Conservation (phyloP, 2,888 invertebrate genomes). For the Anaspis maculata region DNA sequence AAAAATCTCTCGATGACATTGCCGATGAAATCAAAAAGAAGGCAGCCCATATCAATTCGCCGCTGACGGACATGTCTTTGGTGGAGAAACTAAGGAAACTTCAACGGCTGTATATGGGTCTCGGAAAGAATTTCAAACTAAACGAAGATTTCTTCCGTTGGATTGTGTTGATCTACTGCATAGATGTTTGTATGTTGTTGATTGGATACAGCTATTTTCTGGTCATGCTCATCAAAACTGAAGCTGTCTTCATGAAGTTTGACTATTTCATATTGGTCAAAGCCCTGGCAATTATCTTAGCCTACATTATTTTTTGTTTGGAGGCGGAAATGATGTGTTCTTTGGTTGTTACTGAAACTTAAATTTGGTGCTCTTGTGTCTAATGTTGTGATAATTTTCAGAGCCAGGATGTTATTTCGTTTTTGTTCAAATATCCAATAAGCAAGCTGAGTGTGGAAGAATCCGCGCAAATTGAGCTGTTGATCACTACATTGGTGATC, state of each 20-base stretch:
- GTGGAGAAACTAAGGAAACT: slow-evolving; percentile 5
- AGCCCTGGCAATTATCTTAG: slow-evolving; percentile 3
- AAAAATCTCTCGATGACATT: slow-evolving; percentile 3
- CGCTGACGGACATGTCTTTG: neutral
- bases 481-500: slow-evolving; percentile 3
- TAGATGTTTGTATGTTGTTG: slow-evolving; percentile 5
- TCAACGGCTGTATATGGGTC: slow-evolving; percentile 6
- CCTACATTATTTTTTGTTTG: slow-evolving; percentile 3
- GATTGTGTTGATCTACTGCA: slow-evolving; percentile 1
- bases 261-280: slow-evolving; percentile 5
- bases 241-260: slow-evolving; percentile 4
- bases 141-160: slow-evolving; percentile 4
- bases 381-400: too few relatives aligned
- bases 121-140: slow-evolving; percentile 6
- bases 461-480: slow-evolving; percentile 5
- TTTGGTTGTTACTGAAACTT: too few relatives aligned
- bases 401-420: slow-evolving; percentile 2
- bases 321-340: neutral
- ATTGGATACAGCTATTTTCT: slow-evolving; percentile 7
- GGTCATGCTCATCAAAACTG: slow-evolving; percentile 2
- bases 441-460: slow-evolving; percentile 2
- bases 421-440: slow-evolving; percentile 4
- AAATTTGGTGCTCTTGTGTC: too few relatives aligned
- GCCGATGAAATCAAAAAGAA: neutral
- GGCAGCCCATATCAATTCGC: neutral